Conservation (phyloP, 2,797 vertebrate genomes). For the Austrolebias charrua region DNA sequence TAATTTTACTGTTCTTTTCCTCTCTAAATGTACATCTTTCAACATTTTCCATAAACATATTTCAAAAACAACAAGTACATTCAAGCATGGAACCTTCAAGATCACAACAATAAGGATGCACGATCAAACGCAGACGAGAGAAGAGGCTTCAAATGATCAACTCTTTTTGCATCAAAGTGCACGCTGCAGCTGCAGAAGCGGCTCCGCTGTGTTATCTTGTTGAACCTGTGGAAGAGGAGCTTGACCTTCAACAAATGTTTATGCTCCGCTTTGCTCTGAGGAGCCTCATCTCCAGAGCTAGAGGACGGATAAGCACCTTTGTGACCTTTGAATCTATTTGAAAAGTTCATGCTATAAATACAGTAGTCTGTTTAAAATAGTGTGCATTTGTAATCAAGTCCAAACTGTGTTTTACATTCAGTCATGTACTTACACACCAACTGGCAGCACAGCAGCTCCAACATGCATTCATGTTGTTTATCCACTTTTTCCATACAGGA, state of each 20-base stretch:
- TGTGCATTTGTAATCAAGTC: neutral
- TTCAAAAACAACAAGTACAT: neutral
- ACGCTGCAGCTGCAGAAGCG: neutral
- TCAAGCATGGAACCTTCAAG: neutral
- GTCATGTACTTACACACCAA: too few relatives aligned
- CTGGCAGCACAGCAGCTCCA: too few relatives aligned
- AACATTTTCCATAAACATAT: neutral
- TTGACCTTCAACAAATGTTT: constrained; percentile 10
- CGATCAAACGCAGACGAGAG: neutral
- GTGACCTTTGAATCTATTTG: constrained; percentile 15
- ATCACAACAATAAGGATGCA: neutral
- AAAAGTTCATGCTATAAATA: constrained; percentile 9
- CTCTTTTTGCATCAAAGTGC: neutral
- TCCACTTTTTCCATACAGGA: too few relatives aligned
- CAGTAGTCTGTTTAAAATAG: neutral
- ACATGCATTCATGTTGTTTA: too few relatives aligned
- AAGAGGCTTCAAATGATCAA: neutral
- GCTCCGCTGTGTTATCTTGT: neutral
- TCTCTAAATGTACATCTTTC: neutral
- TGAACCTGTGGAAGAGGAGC: constrained; percentile 1
- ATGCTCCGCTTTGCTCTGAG: neutral
- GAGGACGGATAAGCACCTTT: neutral
- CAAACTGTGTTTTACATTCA: too few relatives aligned
- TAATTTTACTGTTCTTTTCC: neutral
- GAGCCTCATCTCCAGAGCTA: constrained; percentile 1